phyloP scores from a whole-genome alignment of 2,888 invertebrate species.

The Phanerotoma sp. region DNA sequence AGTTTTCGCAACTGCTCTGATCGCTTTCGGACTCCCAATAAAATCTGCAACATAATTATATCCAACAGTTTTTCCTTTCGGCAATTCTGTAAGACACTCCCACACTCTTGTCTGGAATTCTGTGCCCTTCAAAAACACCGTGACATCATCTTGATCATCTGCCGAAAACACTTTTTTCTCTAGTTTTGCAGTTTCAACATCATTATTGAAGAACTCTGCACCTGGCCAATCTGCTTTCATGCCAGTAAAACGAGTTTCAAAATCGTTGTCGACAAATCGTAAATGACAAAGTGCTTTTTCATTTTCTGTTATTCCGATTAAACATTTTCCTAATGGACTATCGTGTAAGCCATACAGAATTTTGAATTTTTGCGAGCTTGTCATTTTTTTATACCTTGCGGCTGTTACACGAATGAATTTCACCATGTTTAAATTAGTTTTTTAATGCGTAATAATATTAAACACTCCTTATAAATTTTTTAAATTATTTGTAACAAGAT shows the following conservation, averaged over 20 bases:
- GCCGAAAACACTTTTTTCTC: slow-evolving; percentile 33
- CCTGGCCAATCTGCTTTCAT: slow-evolving; percentile 39
- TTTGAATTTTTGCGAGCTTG: slow-evolving; percentile 28
- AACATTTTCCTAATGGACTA: slow-evolving; percentile 43
- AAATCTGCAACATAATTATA: slow-evolving; percentile 43
- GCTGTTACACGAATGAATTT: slow-evolving; percentile 22
- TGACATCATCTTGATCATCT: slow-evolving; percentile 9
- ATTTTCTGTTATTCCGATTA: slow-evolving; percentile 38
- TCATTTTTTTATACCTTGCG: slow-evolving; percentile 25
- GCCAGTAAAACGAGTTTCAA: slow-evolving; percentile 29
- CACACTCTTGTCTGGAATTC: slow-evolving; percentile 49
- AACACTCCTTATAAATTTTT: too few relatives aligned
- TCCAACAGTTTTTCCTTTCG: slow-evolving; percentile 37
- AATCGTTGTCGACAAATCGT: slow-evolving; percentile 34
- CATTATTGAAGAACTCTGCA: slow-evolving; percentile 32
- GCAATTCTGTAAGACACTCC: slow-evolving; percentile 40
- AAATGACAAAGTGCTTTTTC: slow-evolving; percentile 40
- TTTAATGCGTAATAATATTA: too few relatives aligned
- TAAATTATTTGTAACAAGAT: too few relatives aligned
- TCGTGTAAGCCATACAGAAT: slow-evolving; percentile 40
- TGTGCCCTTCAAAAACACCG: slow-evolving; percentile 44
- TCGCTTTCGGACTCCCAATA: slow-evolving; percentile 43
- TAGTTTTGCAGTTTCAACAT: slow-evolving; percentile 24
- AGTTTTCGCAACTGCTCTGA: slow-evolving; percentile 45
- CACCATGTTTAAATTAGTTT: slow-evolving; percentile 22